A percentile compares a stretch with the other conserved stretches of the same genome.
phyloP scores from a whole-genome alignment of 2,888 invertebrate species.

The Catocala fraxini region DNA sequence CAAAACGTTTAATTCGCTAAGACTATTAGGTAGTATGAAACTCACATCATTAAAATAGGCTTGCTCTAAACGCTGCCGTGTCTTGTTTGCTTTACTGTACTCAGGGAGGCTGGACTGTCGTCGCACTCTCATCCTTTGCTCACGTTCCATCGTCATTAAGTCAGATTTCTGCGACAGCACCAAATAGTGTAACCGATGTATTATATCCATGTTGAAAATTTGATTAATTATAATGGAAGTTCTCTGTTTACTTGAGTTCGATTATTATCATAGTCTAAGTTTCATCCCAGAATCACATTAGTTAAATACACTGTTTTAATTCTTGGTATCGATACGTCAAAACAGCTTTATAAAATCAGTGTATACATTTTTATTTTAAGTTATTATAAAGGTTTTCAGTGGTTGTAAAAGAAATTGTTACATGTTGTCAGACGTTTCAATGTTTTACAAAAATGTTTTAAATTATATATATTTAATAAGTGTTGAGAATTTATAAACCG shows the following conservation, averaged over 20 bases:
- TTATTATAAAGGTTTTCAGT: conserved; percentile 18
- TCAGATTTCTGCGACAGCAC: conserved; percentile 85
- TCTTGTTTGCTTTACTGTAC: conserved; percentile 77
- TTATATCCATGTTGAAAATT: conserved; percentile 76
- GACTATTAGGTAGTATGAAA: conserved; percentile 25
- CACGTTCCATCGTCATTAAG: conserved; percentile 84
- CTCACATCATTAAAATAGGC: conserved; percentile 84
- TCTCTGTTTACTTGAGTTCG: conserved; percentile 2
- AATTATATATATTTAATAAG: background rate
- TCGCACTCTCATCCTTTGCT: conserved; percentile 80
- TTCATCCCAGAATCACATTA: conserved; percentile 6
- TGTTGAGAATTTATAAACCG: background rate
- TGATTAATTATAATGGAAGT: conserved; percentile 10
- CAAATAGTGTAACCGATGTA: conserved; percentile 83
- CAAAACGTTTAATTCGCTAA: too few species aligned
- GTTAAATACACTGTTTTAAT: conserved; percentile 1
- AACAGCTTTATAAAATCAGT: conserved; percentile 24
- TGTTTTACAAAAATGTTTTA: background rate
- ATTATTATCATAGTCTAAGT: conserved; percentile 2
- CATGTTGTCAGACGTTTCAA: background rate
- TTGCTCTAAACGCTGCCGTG: conserved; percentile 78
- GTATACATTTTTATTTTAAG: conserved; percentile 7
- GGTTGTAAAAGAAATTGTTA: background rate
- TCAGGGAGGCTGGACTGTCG: conserved; percentile 84
- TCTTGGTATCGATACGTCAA: conserved; percentile 13